phyloP scores from a whole-genome alignment of 2,797 vertebrate genomes.

The Sphaeramia orbicularis region DNA sequence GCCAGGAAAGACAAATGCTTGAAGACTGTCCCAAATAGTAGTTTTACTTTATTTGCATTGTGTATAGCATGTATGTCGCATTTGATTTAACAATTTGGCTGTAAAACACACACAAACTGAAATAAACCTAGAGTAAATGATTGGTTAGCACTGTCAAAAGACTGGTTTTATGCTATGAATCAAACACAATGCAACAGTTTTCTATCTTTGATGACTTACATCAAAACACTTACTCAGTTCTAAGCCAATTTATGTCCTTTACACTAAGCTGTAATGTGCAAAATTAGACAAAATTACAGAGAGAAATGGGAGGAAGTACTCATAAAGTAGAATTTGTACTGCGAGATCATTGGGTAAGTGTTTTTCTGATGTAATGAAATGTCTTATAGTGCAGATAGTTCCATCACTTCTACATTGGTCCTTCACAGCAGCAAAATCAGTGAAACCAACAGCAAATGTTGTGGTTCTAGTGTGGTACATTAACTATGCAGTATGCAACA shows the following conservation, averaged over 20 bases:
- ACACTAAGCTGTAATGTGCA: background rate
- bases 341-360: no score
- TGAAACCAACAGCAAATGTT: constrained; percentile 1
- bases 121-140: background rate
- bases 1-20: background rate
- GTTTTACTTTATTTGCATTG: no score
- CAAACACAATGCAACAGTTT: background rate
- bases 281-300: background rate
- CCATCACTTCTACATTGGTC: no score
- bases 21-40: background rate
- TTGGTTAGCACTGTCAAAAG: background rate
- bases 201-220: background rate
- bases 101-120: background rate
- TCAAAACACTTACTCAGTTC: background rate
- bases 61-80: background rate
- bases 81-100: background rate
- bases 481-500: no score
- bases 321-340: background rate
- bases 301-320: background rate
- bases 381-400: background rate
- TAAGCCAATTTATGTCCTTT: background rate
- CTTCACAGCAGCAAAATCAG: no score
- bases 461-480: background rate
- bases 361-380: background rate
- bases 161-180: background rate